Percentiles rank a stretch among this genome's conserved stretches.
phyloP scores from a whole-genome alignment of 2,113 vertebrate genomes.

The Sinocyclocheilus rhinocerous region DNA sequence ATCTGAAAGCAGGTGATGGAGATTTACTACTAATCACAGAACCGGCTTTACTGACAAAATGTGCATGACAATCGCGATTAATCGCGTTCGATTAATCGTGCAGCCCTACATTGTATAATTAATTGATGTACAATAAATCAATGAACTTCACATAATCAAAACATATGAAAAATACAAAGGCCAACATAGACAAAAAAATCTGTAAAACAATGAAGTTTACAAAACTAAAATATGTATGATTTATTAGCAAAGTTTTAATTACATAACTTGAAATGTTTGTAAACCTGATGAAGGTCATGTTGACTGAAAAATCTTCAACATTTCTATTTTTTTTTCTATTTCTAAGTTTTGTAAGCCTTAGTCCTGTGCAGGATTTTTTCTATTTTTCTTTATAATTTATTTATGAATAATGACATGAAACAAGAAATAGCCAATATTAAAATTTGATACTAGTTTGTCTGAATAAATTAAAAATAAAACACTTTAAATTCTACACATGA shows the following conservation, averaged over 20 bases:
- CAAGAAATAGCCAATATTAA: background rate
- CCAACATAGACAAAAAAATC: background rate
- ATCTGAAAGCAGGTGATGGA: too few relatives aligned
- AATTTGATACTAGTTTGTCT: background rate
- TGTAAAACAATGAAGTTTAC: background rate
- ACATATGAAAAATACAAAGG: background rate
- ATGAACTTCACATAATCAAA: background rate
- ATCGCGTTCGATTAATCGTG: too few relatives aligned
- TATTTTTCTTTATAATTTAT: background rate
- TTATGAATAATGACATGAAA: background rate
- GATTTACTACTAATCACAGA: too few relatives aligned
- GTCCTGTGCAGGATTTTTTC: background rate
- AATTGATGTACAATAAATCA: background rate
- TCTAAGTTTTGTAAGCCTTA: background rate
- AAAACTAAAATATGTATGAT: background rate
- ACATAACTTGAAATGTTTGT: background rate
- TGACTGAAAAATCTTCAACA: background rate
- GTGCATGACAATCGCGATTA: too few relatives aligned
- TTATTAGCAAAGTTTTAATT: background rate
- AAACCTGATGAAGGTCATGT: background rate
- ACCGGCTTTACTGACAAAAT: too few relatives aligned
- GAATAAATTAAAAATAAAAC: background rate
- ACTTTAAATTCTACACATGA: background rate
- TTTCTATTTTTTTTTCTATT: background rate
- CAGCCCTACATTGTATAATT: too few relatives aligned